Evolutionary conservation across 2,797 vertebrate species (phyloP).

Genomic region (Adelosebastes latens): DNA sequence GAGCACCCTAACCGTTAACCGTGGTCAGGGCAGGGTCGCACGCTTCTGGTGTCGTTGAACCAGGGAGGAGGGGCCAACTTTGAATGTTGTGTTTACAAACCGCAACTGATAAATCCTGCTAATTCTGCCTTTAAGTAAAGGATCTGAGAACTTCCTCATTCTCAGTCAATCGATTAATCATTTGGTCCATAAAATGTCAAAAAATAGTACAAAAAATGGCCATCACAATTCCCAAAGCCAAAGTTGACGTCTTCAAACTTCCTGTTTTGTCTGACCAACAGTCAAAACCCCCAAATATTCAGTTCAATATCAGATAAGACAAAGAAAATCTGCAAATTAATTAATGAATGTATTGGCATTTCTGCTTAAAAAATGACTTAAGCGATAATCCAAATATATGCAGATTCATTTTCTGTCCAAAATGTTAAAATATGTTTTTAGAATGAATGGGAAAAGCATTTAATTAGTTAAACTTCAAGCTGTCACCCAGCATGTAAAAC

Average conservation of each 20-base stretch:
- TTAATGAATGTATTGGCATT: not conserved
- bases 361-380: not conserved
- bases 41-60: not conserved
- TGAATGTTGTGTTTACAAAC: not conserved
- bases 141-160: no score
- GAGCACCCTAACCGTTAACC: not conserved
- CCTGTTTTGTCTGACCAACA: no score
- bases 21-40: rapidly evolving
- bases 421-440: not conserved
- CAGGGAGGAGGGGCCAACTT: not conserved
- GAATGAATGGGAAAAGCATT: constrained; percentile 8
- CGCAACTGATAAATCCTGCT: not conserved
- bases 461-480: constrained; percentile 25
- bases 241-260: not conserved
- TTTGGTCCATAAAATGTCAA: not conserved
- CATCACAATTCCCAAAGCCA: not conserved
- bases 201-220: not conserved
- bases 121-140: not conserved
- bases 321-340: not conserved
- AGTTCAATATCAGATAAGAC: not conserved
- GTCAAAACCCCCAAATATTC: not conserved
- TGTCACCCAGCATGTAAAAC: constrained; percentile 38
- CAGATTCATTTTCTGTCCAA: not conserved
- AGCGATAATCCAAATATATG: not conserved
- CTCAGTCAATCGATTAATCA: no score